These are phyloP conservation scores for Ceuthmochares aereus DNA, from an alignment of 2,113 vertebrate genomes.

Conservation along the genomic window DNA sequence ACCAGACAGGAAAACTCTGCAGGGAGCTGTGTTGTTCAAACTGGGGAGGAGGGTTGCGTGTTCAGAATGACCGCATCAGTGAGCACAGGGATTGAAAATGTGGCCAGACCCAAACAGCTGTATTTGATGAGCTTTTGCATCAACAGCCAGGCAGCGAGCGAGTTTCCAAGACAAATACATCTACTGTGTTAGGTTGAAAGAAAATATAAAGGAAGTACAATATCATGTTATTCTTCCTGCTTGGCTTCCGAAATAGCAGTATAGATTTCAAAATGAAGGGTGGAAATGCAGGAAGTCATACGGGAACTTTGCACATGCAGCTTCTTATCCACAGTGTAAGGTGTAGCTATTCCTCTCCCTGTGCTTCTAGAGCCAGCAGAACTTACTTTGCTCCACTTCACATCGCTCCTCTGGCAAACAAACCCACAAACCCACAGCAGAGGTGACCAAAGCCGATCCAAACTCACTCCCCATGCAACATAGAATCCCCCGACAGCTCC, in stretches of 20 bases:
- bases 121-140: background rate
- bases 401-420: background rate
- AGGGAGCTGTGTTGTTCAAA: background rate
- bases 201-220: background rate
- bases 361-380: background rate
- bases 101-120: background rate
- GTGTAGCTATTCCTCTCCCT: background rate
- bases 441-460: background rate
- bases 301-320: background rate
- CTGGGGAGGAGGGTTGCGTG: background rate
- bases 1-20: background rate
- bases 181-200: background rate
- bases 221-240: background rate
- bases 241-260: background rate
- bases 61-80: background rate
- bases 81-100: background rate
- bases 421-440: background rate
- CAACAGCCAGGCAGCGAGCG: background rate
- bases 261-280: background rate
- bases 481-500: background rate
- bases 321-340: background rate
- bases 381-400: background rate
- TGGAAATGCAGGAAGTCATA: background rate
- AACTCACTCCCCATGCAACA: accelerated
- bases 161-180: background rate